Evolutionary conservation across 2,888 invertebrate species (phyloP).

Genomic region (Pocota personata): DNA sequence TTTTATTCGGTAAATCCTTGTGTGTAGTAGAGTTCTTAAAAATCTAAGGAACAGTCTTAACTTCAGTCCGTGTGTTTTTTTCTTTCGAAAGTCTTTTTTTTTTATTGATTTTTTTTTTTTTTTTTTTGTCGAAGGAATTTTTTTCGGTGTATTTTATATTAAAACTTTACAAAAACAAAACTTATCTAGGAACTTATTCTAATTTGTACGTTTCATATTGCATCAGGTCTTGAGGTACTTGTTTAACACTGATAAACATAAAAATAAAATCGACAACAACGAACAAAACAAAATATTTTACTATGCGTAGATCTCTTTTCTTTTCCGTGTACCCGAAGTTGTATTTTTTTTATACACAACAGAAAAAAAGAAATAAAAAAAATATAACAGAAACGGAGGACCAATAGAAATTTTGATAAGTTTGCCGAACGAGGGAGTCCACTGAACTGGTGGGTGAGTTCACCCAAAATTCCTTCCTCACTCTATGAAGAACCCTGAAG

Average conservation of each 20-base stretch:
- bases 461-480: conserved; percentile 76
- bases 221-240: conserved; percentile 57
- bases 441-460: conserved; percentile 81
- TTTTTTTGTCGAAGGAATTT: background rate
- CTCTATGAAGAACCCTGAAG: conserved; percentile 40
- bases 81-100: conserved; percentile 24
- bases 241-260: conserved; percentile 20
- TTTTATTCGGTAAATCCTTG: background rate
- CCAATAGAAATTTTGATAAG: conserved; percentile 69
- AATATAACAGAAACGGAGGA: conserved; percentile 33
- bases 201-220: conserved; percentile 68
- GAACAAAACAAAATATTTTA: background rate
- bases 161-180: background rate
- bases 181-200: conserved; percentile 45
- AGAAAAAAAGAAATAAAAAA: conserved; percentile 29
- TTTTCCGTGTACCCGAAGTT: conserved; percentile 51
- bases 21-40: conserved; percentile 18
- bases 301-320: background rate
- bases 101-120: conserved; percentile 32
- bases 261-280: conserved; percentile 20
- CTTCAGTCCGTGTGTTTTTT: conserved; percentile 59
- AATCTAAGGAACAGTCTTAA: conserved; percentile 64
- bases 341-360: conserved; percentile 20
- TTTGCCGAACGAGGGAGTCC: conserved; percentile 75
- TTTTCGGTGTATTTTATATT: conserved; percentile 30